Conservation (phyloP, 2,888 invertebrate species). For the Eremobia ochroleuca region DNA sequence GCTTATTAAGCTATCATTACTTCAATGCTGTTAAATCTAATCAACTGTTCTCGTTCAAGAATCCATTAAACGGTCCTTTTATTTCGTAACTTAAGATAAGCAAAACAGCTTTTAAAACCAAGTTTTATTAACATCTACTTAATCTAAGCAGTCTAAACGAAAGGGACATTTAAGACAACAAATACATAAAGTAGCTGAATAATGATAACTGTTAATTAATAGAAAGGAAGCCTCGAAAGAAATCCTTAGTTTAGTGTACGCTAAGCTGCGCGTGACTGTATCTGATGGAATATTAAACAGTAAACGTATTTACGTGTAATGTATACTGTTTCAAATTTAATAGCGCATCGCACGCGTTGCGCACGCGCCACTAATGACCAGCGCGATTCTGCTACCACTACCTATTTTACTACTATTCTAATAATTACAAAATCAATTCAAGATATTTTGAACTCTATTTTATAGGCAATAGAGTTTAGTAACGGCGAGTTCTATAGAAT, state of each 20-base stretch:
- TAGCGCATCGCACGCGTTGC: slow-evolving; percentile 83
- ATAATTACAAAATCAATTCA: slow-evolving; percentile 27
- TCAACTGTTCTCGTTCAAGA: slow-evolving; percentile 32
- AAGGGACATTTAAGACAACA: slow-evolving; percentile 1
- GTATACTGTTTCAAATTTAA: slow-evolving; percentile 83
- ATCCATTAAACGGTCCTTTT: slow-evolving; percentile 20
- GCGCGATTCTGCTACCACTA: slow-evolving; percentile 76
- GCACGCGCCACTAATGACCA: slow-evolving; percentile 87
- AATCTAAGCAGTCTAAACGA: slow-evolving; percentile 17
- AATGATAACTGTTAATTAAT: slow-evolving; percentile 45
- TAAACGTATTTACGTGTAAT: slow-evolving; percentile 75
- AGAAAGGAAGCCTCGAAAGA: slow-evolving; percentile 43
- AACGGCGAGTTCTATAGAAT: neutral
- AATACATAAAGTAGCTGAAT: slow-evolving; percentile 11
- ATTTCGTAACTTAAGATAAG: slow-evolving; percentile 18
- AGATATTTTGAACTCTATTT: slow-evolving; percentile 43
- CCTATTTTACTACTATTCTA: slow-evolving; percentile 46
- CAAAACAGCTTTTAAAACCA: slow-evolving; percentile 41
- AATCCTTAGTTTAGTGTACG: slow-evolving; percentile 44
- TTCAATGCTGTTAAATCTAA: slow-evolving; percentile 46
- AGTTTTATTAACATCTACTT: slow-evolving; percentile 30
- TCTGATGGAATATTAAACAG: slow-evolving; percentile 75
- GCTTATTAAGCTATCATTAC: slow-evolving; percentile 68
- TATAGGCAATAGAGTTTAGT: neutral
- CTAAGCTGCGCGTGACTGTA: slow-evolving; percentile 63